Evolutionary conservation across 2,888 invertebrate species (phyloP), one percentile per base, ranked within the genome.

Genomic region (Orchestes rusci): DNA sequence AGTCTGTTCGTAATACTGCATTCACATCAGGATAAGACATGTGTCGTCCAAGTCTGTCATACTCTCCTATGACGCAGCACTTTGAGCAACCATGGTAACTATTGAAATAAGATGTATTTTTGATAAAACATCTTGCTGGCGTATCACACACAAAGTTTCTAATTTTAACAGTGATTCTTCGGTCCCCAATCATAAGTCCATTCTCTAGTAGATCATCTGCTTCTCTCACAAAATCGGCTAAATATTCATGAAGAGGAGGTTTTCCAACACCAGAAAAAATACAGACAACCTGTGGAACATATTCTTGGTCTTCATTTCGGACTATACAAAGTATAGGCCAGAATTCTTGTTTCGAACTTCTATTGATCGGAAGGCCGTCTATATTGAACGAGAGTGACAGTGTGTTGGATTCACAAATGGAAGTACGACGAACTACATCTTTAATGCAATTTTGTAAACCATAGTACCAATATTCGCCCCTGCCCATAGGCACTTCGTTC

Each of bases 321-420:
- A 35, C 19, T 13, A 52, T 50, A 18, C 18, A 52, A 4, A 56
- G 35, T 16, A 53, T 55, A 17, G 56, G 53, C 52, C 56, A 57
- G 43, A 56, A 53, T 47, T 56, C 52, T 37, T 39, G 18, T 31
- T 50, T 53, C 7, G 41, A 39, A 36, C 53, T 49, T 32, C 44
- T 48, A 38, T 54, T 52, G 16, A 30, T 30, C 5, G 31, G 31
- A 30, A 30, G 31, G n/a, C 31, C 31, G 2, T 30, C 31, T 30
- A 44, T 49, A 36, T 41, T 49, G 29, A 36, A 33, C 43, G 52
- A 53, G 13, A 51, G 15, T 8, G n/a, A 33, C 10, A 33, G 7
- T 16, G 13, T 16, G 32, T 32, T 17, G 8, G 32, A 32, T 33
- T 4, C 5, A 10, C 13, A 16, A 7, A 15, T 16, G 7, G 7